A percentile compares a stretch with the other conserved stretches of the same genome.
Conservation (phyloP, 1,140 invertebrate species). For the Temnothorax curvispinosus region DNA sequence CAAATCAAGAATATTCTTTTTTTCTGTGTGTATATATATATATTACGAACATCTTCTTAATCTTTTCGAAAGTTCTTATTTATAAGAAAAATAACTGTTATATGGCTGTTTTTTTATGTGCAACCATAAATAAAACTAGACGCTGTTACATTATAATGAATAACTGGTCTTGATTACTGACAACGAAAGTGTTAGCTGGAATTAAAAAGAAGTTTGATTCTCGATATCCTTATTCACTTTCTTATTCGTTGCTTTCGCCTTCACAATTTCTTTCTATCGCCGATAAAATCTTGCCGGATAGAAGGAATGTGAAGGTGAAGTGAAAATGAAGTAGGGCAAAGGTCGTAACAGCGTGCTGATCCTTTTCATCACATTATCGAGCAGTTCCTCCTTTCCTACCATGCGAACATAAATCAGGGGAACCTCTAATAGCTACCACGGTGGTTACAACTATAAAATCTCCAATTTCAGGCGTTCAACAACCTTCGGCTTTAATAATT, state of each 20-base stretch:
- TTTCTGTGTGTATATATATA: too few relatives aligned
- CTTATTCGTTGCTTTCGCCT: background rate
- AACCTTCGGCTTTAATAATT: background rate
- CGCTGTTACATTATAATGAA: background rate
- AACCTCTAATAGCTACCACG: background rate
- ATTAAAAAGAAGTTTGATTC: slow-evolving; percentile 16
- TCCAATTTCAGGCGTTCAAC: background rate
- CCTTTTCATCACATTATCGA: slow-evolving; percentile 13
- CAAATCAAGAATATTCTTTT: too few relatives aligned
- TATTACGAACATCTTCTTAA: background rate
- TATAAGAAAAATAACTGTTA: background rate
- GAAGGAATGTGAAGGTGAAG: background rate
- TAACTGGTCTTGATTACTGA: background rate
- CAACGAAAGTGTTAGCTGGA: background rate
- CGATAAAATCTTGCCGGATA: background rate
- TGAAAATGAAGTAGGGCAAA: slow-evolving; percentile 31
- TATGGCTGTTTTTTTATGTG: background rate
- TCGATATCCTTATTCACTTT: background rate
- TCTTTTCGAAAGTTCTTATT: background rate
- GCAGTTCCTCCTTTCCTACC: background rate
- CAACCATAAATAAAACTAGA: background rate
- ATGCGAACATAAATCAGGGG: slow-evolving; percentile 3
- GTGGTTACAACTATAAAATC: background rate
- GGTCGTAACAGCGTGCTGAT: background rate
- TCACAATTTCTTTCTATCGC: background rate